Conservation (phyloP, 2,888 invertebrate species). For the Harpalus rubripes region DNA sequence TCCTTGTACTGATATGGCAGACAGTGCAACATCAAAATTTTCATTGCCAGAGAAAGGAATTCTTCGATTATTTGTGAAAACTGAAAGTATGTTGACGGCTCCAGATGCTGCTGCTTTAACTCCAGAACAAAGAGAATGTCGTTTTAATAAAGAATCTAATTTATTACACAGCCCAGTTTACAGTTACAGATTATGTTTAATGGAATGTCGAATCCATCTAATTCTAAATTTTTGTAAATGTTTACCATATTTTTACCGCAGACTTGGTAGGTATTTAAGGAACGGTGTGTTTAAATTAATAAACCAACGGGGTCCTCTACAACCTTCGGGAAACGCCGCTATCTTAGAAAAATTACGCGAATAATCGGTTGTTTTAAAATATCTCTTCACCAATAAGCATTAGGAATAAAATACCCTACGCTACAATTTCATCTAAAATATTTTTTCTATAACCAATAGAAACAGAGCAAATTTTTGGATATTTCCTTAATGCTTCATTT, state of each 20-base stretch:
- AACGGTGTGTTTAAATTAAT: too few relatives aligned
- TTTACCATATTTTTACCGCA: constrained; percentile 87
- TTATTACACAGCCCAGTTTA: constrained; percentile 84
- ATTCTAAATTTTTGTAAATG: constrained; percentile 84
- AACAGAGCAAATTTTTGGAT: too few relatives aligned
- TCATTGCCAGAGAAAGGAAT: constrained; percentile 22
- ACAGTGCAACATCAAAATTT: constrained; percentile 66
- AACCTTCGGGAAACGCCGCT: too few relatives aligned
- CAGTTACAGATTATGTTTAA: constrained; percentile 84
- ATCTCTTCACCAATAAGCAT: too few relatives aligned
- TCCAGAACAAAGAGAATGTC: constrained; percentile 84
- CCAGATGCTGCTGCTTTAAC: constrained; percentile 74
- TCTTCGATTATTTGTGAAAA: constrained; percentile 46
- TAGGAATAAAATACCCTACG: too few relatives aligned
- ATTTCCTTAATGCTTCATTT: too few relatives aligned
- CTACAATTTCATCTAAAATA: too few relatives aligned
- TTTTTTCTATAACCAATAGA: too few relatives aligned
- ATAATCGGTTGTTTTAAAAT: too few relatives aligned
- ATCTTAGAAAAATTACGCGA: too few relatives aligned
- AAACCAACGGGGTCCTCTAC: too few relatives aligned
- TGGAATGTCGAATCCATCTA: constrained; percentile 84
- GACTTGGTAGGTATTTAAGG: constrained; percentile 77
- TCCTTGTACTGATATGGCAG: constrained; percentile 71
- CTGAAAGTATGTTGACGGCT: constrained; percentile 62
- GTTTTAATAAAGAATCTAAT: constrained; percentile 83